A percentile compares a stretch with the other conserved stretches of the same genome.
Evolutionary conservation across 2,888 invertebrate genomes (phyloP).

Genomic region (Argyra leucocephala): DNA sequence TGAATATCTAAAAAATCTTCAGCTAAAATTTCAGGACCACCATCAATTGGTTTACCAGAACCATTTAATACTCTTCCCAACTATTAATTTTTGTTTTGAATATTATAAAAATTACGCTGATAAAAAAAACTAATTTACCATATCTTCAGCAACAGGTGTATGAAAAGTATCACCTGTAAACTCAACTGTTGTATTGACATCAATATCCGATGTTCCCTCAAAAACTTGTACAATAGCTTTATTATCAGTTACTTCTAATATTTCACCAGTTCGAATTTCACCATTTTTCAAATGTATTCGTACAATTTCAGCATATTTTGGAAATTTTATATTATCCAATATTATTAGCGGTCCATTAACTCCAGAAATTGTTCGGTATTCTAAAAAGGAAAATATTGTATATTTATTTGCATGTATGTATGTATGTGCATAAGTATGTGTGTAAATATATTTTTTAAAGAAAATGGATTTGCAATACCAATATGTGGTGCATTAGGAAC

Average conservation of each 20-base stretch:
- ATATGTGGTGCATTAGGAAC: neutral
- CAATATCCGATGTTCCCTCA: slow-evolving; percentile 95
- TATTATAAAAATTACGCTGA: too few relatives aligned
- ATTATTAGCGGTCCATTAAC: slow-evolving; percentile 96
- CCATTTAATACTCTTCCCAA: slow-evolving; percentile 86
- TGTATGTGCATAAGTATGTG: too few relatives aligned
- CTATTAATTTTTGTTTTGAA: neutral
- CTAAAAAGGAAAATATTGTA: slow-evolving; percentile 46
- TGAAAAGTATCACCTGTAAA: slow-evolving; percentile 96
- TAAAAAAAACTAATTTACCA: slow-evolving; percentile 55
- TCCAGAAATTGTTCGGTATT: slow-evolving; percentile 94
- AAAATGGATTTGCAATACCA: too few relatives aligned
- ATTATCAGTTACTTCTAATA: slow-evolving; percentile 89
- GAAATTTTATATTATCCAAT: slow-evolving; percentile 94
- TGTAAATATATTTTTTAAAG: too few relatives aligned
- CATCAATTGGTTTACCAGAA: slow-evolving; percentile 95
- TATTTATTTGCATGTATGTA: neutral
- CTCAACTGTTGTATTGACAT: slow-evolving; percentile 94
- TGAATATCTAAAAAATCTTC: slow-evolving; percentile 91
- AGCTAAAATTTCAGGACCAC: slow-evolving; percentile 90
- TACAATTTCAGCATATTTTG: slow-evolving; percentile 94
- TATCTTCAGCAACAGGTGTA: slow-evolving; percentile 94
- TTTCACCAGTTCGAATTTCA: slow-evolving; percentile 78
- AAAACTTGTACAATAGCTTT: slow-evolving; percentile 96
- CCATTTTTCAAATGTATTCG: slow-evolving; percentile 87